phyloP scores from a whole-genome alignment of 2,888 invertebrate genomes.

The Dendrolimus houi region DNA sequence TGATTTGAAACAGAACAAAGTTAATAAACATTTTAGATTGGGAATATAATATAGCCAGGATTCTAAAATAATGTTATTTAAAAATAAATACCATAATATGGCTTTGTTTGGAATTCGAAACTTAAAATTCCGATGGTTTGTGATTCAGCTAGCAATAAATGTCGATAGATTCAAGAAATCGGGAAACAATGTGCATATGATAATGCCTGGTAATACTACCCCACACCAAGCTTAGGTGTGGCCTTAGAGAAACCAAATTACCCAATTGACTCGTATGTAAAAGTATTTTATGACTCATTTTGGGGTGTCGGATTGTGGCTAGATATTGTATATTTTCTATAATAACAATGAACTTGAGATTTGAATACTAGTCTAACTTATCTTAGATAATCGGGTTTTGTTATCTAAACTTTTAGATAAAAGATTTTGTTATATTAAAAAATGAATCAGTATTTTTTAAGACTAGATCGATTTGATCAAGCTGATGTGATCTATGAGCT shows the following conservation, averaged over 20 bases:
- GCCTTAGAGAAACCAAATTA: not conserved
- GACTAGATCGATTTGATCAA: constrained; percentile 4
- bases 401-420: not conserved
- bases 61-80: no score
- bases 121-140: no score
- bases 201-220: not conserved
- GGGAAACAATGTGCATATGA: no score
- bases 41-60: no score
- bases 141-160: no score
- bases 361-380: constrained; percentile 1
- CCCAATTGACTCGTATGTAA: not conserved
- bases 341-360: not conserved
- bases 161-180: no score
- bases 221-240: not conserved
- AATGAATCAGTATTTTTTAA: no score
- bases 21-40: no score
- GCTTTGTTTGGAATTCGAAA: no score
- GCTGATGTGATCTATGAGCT: constrained; percentile 6
- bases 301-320: not conserved
- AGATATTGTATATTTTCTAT: not conserved
- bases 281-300: not conserved
- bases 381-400: not conserved
- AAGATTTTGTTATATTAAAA: no score
- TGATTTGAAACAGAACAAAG: no score
- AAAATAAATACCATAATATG: no score